Evolutionary conservation across 1,140 invertebrate genomes (phyloP).

Genomic region (Cylas formicarius): DNA sequence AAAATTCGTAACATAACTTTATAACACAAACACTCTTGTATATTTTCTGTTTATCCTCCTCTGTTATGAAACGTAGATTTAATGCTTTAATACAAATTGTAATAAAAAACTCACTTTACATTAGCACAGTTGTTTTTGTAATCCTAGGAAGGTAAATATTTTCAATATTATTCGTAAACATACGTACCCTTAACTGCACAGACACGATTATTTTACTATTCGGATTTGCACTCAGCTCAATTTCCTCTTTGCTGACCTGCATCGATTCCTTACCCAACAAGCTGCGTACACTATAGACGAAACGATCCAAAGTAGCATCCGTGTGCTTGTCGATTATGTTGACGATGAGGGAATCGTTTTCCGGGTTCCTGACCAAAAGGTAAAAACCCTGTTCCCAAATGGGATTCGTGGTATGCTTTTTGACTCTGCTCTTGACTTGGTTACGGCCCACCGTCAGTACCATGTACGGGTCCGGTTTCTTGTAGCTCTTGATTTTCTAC

Average conservation of each 20-base stretch:
- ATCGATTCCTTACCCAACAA: slow-evolving; percentile 20
- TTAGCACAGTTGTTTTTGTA: no score
- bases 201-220: slow-evolving; percentile 72
- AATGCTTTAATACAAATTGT: no score
- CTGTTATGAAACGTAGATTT: no score
- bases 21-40: no score
- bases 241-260: slow-evolving; percentile 30
- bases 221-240: slow-evolving; percentile 46
- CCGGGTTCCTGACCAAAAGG: slow-evolving; percentile 81
- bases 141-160: no score
- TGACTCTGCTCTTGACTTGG: slow-evolving; percentile 58
- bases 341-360: slow-evolving; percentile 71
- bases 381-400: slow-evolving; percentile 74
- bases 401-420: slow-evolving; percentile 62
- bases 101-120: no score
- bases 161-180: no score
- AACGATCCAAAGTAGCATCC: slow-evolving; percentile 21
- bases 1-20: no score
- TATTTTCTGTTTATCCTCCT: no score
- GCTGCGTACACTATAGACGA: slow-evolving; percentile 24
- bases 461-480: slow-evolving; percentile 69
- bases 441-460: slow-evolving; percentile 63
- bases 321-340: slow-evolving; percentile 42
- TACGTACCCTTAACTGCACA: slow-evolving; percentile 62
- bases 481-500: slow-evolving; percentile 55